Base-by-base conservation (phyloP, 2,797 vertebrate genomes). In the Lycodopsis pacificus region DNA sequence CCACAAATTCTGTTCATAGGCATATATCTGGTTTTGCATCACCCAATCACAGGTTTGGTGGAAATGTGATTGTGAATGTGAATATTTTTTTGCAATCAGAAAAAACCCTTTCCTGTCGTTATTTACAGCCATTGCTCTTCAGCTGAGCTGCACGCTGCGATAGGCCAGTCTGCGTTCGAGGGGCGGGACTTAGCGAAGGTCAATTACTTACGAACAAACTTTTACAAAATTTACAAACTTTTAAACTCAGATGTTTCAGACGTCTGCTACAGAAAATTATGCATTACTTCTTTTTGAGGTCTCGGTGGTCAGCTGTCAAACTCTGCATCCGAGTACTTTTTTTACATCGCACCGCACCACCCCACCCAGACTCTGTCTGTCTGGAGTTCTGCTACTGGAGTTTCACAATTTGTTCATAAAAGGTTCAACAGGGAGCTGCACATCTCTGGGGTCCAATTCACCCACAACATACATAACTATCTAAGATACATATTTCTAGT, bases 341-440 rank as follows among this genome's bases (percentile, higher is more conserved):
- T 57, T 57, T 32, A 9, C 53, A 15, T 19, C 22, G 38, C 19
- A 30, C 17, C 10, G 11, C 40, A 27, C 27, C 27, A 27, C 9
- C 1, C 30, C 11, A 38, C 32, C 34, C 14, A 34, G 59, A 38
- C 25, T 25, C 25, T 25, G 32, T 49, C 42, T 49, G 57, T 46
- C 22, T 34, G 42, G 27, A 34, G 22, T 46, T 17, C 9, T 46
- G 3, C 34, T 34, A 9, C 20, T 44, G 19, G 27, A 58, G 27
- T 46, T 57, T 70, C 34, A 34, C 15, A 44, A 17, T 48, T 48
- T 70, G 13, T 34, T 58, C 67, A 12, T 58, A 15, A 57, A 57
- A 2, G 12, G 17, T 57, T 17, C 22, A 54, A 54, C 49, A 42
- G 17, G n/a, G 7, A 70, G 8, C 30, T 14, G 48, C 32, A 40